Evolutionary conservation across 2,113 vertebrate species (phyloP).

Genomic region (Labrus mixtus): DNA sequence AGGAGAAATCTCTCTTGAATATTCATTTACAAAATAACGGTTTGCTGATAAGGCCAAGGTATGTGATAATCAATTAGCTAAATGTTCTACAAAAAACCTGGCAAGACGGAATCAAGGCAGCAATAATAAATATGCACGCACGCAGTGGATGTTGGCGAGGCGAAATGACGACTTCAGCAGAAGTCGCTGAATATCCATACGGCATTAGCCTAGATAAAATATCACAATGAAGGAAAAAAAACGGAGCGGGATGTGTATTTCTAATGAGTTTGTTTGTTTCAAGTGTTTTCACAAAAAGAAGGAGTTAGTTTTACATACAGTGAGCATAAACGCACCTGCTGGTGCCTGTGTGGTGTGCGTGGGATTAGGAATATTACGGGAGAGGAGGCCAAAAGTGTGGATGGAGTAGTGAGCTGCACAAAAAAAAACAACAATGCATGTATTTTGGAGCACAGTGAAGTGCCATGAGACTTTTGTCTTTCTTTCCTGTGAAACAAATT

Average conservation of each 20-base stretch:
- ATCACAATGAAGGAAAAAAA: slow-evolving; percentile 46
- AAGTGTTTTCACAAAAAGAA: slow-evolving; percentile 41
- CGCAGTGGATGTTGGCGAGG: slow-evolving; percentile 51
- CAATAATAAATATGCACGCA: slow-evolving; percentile 48
- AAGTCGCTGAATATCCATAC: slow-evolving; percentile 68
- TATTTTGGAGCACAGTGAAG: background rate
- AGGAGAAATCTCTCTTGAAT: slow-evolving; percentile 72
- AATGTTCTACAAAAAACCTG: slow-evolving; percentile 79
- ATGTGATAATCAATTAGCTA: slow-evolving; percentile 84
- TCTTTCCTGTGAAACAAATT: slow-evolving; percentile 1
- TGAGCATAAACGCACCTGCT: slow-evolving; percentile 60
- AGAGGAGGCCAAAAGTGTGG: slow-evolving; percentile 22
- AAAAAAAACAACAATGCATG: background rate
- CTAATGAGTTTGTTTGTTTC: slow-evolving; percentile 67
- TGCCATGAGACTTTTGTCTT: background rate
- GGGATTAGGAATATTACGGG: slow-evolving; percentile 37
- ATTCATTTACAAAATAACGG: slow-evolving; percentile 81
- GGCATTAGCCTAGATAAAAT: slow-evolving; percentile 72
- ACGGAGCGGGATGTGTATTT: slow-evolving; percentile 47
- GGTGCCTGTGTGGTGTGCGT: slow-evolving; percentile 28
- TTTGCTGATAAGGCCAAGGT: slow-evolving; percentile 79
- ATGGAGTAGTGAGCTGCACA: slow-evolving; percentile 18
- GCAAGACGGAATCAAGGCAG: slow-evolving; percentile 24
- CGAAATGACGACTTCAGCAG: slow-evolving; percentile 76
- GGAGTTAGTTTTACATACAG: slow-evolving; percentile 66